A percentile compares a stretch with the other conserved stretches of the same genome.
phyloP scores from a whole-genome alignment of 2,888 invertebrate genomes.

The Sesia bembeciformis region DNA sequence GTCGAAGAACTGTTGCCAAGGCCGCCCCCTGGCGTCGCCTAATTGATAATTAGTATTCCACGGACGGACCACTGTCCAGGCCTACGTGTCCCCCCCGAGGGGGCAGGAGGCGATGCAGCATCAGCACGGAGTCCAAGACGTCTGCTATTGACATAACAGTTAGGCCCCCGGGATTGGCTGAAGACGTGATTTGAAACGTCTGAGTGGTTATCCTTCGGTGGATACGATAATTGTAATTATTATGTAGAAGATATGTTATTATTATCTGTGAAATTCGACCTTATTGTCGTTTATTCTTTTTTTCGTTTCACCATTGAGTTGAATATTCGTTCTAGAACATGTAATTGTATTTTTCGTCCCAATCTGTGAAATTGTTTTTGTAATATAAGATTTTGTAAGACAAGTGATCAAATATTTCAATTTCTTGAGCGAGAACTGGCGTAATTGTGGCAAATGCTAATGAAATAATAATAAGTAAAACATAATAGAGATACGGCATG shows the following conservation, averaged over 20 bases:
- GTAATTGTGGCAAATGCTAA: too few species aligned
- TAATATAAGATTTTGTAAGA: background rate
- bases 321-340: too few species aligned
- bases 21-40: conserved; percentile 18
- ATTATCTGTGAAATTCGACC: too few species aligned
- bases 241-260: too few species aligned
- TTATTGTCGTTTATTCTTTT: too few species aligned
- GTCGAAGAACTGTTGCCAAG: conserved; percentile 15
- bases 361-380: too few species aligned
- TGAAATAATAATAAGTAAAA: too few species aligned
- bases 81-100: conserved; percentile 42
- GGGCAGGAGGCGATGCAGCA: conserved; percentile 29
- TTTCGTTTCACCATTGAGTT: too few species aligned
- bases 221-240: too few species aligned
- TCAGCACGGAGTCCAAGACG: conserved; percentile 36
- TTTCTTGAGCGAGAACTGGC: too few species aligned
- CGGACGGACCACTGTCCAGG: conserved; percentile 34
- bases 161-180: conserved; percentile 27
- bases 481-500: too few species aligned
- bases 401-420: background rate
- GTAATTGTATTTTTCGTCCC: too few species aligned
- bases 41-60: conserved; percentile 68
- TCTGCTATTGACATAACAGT: conserved; percentile 36
- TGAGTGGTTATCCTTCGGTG: background rate
- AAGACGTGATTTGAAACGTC: conserved; percentile 29